Base-by-base conservation (phyloP, 2,888 invertebrate genomes). In the Limenitis camilla region DNA sequence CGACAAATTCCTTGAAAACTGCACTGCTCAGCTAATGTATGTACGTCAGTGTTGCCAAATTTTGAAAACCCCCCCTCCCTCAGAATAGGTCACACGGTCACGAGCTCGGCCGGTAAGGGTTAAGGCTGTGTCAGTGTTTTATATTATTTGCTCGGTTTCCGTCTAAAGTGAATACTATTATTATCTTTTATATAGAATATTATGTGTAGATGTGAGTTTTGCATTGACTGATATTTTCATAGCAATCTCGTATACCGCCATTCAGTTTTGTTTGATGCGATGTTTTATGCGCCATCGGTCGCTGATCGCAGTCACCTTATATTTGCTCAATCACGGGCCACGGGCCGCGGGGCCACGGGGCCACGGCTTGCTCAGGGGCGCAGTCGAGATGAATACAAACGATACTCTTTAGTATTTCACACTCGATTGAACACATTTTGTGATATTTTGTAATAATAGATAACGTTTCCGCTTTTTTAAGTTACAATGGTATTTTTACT, bases 211-310 rank as follows among this genome's bases (percentile, higher is more conserved):
- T 8, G 33, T 33, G 33, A 33, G 9, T 9, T 33, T 33, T 8
- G 2, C 9, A 8, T 33, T 33, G 7, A 7, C 5, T 8, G 27
- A 29, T 6, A n/a, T 4, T 31, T 41, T 5, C 10, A 30, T n/a
- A 3, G 29, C 10, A 11, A 7, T 40, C 6, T 40, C 27, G 58
- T 61, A 73, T 69, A 59, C 53, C 9, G 5, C 60, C 63, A 38
- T 69, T 68, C 72, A 53, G 52, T 53, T 61, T 66, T 74, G 72
- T 74, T 73, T 71, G 76, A 70, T 65, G 64, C 63, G 71, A 78
- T 74, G 72, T 76, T 74, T 77, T 80, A 82, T 79, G 82, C 84
- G 69, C 75, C 80, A 79, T 79, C 77, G 72, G 72, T 62, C 68
- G 66, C 66, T 66, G 71, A 73, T 72, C 68, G 61, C 62, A 65